These are phyloP conservation scores for Pteropus alecto DNA, from an alignment of 2,113 vertebrate species.

Conservation along the genomic window DNA sequence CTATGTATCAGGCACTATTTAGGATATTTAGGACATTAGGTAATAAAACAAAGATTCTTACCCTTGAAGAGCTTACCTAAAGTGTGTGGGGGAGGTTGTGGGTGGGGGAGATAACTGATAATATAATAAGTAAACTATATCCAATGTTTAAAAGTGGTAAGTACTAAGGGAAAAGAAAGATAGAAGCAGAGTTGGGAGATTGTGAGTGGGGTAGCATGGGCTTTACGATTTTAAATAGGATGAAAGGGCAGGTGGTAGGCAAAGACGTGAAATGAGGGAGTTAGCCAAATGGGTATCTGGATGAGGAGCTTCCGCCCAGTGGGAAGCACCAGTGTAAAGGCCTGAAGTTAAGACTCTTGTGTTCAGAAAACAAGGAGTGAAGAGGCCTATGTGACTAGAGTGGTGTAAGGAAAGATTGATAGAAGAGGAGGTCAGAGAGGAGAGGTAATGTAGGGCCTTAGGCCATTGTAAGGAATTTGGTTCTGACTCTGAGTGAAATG, in stretches of 20 bases:
- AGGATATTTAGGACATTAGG: not conserved
- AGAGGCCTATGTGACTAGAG: not conserved
- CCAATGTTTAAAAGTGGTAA: constrained; percentile 14
- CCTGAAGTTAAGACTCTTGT: not conserved
- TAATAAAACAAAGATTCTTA: constrained; percentile 45
- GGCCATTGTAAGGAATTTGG: not conserved
- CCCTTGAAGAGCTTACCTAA: not conserved
- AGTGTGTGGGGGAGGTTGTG: not conserved
- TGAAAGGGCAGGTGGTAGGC: not conserved
- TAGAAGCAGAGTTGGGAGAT: not conserved
- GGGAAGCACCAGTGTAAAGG: not conserved
- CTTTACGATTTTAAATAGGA: too few relatives aligned
- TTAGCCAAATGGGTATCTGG: not conserved
- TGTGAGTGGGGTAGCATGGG: not conserved
- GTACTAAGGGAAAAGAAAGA: not conserved
- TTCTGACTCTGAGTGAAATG: not conserved
- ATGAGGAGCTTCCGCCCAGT: not conserved
- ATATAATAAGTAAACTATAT: not conserved
- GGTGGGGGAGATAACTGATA: not conserved
- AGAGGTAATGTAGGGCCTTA: not conserved
- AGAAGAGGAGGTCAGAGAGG: not conserved
- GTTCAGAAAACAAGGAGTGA: not conserved
- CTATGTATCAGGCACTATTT: not conserved
- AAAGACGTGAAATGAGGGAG: not conserved
- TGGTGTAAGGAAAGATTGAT: not conserved